Conservation (phyloP, 1,140 invertebrate species). For the Octopus sinensis region DNA sequence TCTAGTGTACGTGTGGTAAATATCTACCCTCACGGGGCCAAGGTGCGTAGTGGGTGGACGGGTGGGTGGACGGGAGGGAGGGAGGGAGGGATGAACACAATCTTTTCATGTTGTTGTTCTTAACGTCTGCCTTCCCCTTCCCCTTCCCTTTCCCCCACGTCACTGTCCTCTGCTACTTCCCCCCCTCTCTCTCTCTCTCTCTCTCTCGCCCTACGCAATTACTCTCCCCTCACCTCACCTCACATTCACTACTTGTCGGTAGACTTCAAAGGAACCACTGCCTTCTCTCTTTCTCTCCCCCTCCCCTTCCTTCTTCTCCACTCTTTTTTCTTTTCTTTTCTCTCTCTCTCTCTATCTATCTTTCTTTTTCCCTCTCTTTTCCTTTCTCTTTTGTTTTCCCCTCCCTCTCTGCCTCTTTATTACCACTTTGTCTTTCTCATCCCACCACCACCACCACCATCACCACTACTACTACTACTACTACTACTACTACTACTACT, state of each 20-base stretch:
- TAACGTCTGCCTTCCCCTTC: constrained; percentile 2
- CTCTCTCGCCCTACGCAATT: not conserved
- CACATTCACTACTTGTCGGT: not conserved
- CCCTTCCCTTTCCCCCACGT: not conserved
- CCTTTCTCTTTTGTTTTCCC: not conserved
- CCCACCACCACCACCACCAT: not conserved
- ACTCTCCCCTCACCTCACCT: not conserved
- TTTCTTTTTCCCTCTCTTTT: constrained; percentile 7
- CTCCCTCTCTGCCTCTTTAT: not conserved
- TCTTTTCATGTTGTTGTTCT: too few species aligned
- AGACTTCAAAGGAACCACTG: not conserved
- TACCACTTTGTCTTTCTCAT: not conserved
- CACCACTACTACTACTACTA: not conserved
- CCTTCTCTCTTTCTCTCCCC: not conserved
- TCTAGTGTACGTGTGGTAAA: too few species aligned
- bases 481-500: not conserved
- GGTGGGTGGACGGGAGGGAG: too few species aligned
- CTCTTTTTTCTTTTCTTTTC: not conserved
- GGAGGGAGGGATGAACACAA: too few species aligned
- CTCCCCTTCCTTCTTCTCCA: not conserved
- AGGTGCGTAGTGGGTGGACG: too few species aligned
- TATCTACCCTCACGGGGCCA: too few species aligned
- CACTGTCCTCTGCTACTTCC: not conserved
- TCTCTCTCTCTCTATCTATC: constrained; percentile 1
- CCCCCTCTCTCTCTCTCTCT: not conserved